These are phyloP conservation scores for Merodon equestris DNA, from an alignment of 2,888 invertebrate genomes.

Conservation along the genomic window DNA sequence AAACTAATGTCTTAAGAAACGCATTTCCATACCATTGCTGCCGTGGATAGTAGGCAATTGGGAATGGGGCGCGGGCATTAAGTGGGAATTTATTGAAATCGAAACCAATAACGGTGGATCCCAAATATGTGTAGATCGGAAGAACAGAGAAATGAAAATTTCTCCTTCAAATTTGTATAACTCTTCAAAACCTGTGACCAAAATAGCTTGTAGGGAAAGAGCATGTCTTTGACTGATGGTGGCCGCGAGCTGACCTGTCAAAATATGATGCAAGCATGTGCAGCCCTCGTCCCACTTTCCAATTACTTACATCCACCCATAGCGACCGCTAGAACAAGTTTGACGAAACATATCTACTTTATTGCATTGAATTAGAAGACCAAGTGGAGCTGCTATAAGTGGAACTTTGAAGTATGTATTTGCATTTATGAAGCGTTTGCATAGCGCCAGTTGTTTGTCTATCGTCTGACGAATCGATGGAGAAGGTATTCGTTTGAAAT, in stretches of 20 bases:
- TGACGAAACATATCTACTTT: too few species aligned
- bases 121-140: conserved; percentile 17
- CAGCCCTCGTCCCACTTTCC: too few species aligned
- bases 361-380: conserved; percentile 1
- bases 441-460: background rate
- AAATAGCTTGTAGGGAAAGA: conserved; percentile 41
- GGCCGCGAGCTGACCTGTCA: conserved; percentile 1
- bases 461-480: background rate
- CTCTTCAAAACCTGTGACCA: conserved; percentile 1
- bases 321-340: too few species aligned
- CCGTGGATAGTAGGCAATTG: conserved; percentile 19
- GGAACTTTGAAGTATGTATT: conserved; percentile 1
- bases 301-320: too few species aligned
- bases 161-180: conserved; percentile 16
- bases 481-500: conserved; percentile 9
- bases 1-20: conserved; percentile 43
- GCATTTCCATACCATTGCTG: conserved; percentile 55
- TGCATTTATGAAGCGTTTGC: conserved; percentile 20
- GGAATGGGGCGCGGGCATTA: conserved; percentile 8
- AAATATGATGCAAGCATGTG: conserved; percentile 7
- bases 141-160: conserved; percentile 21
- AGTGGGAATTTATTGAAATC: conserved; percentile 61
- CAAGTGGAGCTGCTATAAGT: background rate
- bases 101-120: conserved; percentile 49
- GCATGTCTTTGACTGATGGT: conserved; percentile 15